Evolutionary conservation across 2,113 vertebrate species (phyloP), one percentile per base, ranked within the genome.

Genomic region (Periophthalmus modestus): DNA sequence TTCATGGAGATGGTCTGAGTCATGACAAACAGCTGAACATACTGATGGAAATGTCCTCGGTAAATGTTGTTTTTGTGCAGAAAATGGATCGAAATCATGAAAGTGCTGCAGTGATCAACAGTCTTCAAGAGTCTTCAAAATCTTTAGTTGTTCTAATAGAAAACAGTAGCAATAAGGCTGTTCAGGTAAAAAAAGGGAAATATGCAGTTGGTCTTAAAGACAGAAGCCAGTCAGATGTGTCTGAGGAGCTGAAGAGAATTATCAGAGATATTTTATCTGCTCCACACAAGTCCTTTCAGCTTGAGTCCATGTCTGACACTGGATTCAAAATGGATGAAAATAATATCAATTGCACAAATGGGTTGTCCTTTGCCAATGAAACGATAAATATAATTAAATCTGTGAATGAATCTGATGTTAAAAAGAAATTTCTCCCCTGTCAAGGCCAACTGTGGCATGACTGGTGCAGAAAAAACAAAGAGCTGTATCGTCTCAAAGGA

Each of bases 1-100:
- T 95, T 68, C 93, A 85, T 36, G 93, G 93, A 75, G 88, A 94
- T 73, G 85, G 86, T 48, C 81, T 85, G 50, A 73, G 68, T 1
- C 23, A 79, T 59, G 4, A 86, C 12, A 55, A 72, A 3, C 93
- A 95, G 67, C 74, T 83, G 2, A 16, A 65, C 0, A 92, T 93
- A 65, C 48, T 95, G 69, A 78, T 68, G 21, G 72, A 90, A 50
- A 79, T 88, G 58, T 88, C 92, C 33, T 91, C 90, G 0, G 66
- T 94, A 12, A 90, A 71, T 2, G 76, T 96, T 19, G 79, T 76
- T 7, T 69, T 95, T 0, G 0, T 94, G 13, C 66, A 85, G 78
- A 47, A 75, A 7, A 58, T 36, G 34, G 65, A 87, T 28, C 43
- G 72, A 66, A 66, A 73, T 34, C 10, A 81, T n/a, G 80, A 59